These are phyloP conservation scores for Bubo bubo DNA, from an alignment of 2,113 vertebrate species.

Conservation along the genomic window DNA sequence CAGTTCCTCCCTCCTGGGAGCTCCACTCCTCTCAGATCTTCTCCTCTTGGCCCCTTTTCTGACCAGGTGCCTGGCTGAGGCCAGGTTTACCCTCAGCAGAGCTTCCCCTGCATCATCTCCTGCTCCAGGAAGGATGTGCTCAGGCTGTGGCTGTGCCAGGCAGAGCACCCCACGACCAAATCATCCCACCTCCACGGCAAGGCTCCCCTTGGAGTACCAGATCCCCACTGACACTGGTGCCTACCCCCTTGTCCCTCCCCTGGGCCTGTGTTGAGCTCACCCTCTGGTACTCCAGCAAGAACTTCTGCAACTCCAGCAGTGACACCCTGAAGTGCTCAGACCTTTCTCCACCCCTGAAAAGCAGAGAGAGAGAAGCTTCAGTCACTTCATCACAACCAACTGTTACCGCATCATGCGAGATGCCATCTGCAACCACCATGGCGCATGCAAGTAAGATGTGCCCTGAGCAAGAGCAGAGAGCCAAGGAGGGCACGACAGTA, in stretches of 20 bases:
- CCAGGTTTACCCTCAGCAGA: background rate
- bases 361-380: background rate
- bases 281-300: conserved; percentile 90
- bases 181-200: background rate
- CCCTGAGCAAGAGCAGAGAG: background rate
- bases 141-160: background rate
- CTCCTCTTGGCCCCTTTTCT: background rate
- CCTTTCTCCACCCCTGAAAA: conserved; percentile 82
- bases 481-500: background rate
- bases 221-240: rapidly evolving
- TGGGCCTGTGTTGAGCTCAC: conserved; percentile 57
- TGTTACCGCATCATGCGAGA: background rate
- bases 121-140: background rate
- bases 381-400: background rate
- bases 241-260: background rate
- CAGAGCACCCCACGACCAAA: background rate
- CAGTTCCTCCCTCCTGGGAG: background rate
- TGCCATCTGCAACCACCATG: background rate
- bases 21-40: background rate
- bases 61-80: background rate
- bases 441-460: background rate
- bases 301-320: conserved; percentile 88
- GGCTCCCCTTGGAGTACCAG: rapidly evolving
- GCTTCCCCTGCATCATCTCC: background rate
- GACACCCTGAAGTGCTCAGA: conserved; percentile 85